A percentile compares a stretch with the other conserved stretches of the same genome.
Conservation (phyloP, 2,888 invertebrate species). For the Unio delphinus region DNA sequence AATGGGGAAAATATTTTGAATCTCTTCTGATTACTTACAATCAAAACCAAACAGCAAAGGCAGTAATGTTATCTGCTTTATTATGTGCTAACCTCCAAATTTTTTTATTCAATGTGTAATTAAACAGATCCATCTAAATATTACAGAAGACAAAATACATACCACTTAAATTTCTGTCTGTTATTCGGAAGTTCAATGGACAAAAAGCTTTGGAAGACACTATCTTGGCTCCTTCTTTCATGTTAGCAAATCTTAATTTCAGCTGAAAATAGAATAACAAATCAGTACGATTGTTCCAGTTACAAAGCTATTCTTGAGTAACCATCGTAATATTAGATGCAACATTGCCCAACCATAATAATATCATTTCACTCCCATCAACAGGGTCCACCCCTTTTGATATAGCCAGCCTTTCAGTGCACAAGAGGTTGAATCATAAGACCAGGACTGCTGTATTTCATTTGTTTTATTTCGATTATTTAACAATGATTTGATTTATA, state of each 20-base stretch:
- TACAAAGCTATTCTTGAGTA: not conserved
- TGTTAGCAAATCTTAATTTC: constrained; percentile 95
- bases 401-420: too few species aligned
- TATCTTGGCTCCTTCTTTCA: constrained; percentile 88
- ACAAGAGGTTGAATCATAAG: too few species aligned
- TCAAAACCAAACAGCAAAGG: not conserved
- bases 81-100: too few species aligned
- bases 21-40: too few species aligned
- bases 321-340: not conserved
- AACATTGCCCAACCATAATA: too few species aligned
- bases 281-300: not conserved
- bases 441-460: too few species aligned
- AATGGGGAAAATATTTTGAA: too few species aligned
- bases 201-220: constrained; percentile 99
- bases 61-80: not conserved
- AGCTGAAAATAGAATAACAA: constrained; percentile 76
- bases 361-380: too few species aligned
- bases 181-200: constrained; percentile 97
- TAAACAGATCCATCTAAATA: not conserved
- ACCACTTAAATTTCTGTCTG: constrained; percentile 96
- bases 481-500: too few species aligned
- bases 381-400: too few species aligned
- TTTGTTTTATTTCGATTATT: too few species aligned
- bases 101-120: not conserved
- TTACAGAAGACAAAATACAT: constrained; percentile 47